Evolutionary conservation across 2,113 vertebrate genomes (phyloP).

Genomic region (Poeciliopsis turrubarensis): DNA sequence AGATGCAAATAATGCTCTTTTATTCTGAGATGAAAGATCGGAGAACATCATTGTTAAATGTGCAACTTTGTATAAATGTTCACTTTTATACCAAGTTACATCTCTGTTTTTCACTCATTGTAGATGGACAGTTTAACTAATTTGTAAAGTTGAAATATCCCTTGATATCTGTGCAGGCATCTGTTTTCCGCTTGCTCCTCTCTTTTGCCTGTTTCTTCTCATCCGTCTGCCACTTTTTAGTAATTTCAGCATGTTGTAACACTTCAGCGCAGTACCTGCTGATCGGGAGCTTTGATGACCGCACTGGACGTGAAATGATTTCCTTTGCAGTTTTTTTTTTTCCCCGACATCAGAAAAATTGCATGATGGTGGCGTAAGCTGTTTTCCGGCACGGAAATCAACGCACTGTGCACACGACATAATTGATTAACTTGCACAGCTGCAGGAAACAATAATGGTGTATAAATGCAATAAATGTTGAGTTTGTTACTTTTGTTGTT

Average conservation of each 20-base stretch:
- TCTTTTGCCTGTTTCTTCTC: slow-evolving; percentile 18
- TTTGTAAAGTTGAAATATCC: slow-evolving; percentile 12
- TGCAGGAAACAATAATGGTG: slow-evolving; percentile 33
- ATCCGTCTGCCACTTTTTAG: slow-evolving; percentile 37
- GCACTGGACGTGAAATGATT: slow-evolving; percentile 65
- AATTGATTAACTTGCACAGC: slow-evolving; percentile 37
- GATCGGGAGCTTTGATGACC: slow-evolving; percentile 66
- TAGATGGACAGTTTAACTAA: background rate
- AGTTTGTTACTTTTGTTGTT: background rate
- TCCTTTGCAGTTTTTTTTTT: slow-evolving; percentile 66
- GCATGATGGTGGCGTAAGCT: slow-evolving; percentile 43
- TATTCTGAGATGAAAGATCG: background rate
- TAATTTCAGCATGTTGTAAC: slow-evolving; percentile 61
- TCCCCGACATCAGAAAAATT: slow-evolving; percentile 67
- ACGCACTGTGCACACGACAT: slow-evolving; percentile 33
- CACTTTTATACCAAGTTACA: background rate
- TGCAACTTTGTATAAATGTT: background rate
- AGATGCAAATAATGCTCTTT: slow-evolving; percentile 28
- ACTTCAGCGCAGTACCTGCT: slow-evolving; percentile 60
- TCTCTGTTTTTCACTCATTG: background rate
- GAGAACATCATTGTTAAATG: background rate
- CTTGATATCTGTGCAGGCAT: slow-evolving; percentile 2
- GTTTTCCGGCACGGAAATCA: slow-evolving; percentile 57
- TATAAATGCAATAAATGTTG: slow-evolving; percentile 8
- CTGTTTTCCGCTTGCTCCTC: slow-evolving; percentile 26